These are phyloP conservation scores for Megaceryle alcyon DNA, from an alignment of 2,797 vertebrate species.

Conservation along the genomic window DNA sequence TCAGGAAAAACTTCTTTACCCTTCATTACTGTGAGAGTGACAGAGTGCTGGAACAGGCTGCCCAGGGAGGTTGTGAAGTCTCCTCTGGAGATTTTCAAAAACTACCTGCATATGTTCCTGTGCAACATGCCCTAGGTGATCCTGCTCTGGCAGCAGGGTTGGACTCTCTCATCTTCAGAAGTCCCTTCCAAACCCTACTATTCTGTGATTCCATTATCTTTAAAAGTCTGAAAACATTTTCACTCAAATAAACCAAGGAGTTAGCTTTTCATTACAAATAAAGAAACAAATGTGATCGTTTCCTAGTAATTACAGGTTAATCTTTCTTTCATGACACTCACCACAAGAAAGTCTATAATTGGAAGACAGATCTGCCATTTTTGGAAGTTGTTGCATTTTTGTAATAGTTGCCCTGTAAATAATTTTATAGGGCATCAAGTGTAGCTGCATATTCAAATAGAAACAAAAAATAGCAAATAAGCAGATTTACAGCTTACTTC, in stretches of 20 bases:
- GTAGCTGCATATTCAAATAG: neutral
- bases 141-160: neutral
- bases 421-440: neutral
- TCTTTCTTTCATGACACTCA: neutral
- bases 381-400: slow-evolving; percentile 23
- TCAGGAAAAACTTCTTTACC: no score
- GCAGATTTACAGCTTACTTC: slow-evolving; percentile 85
- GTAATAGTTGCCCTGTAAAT: neutral
- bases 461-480: neutral
- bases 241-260: neutral
- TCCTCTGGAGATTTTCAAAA: neutral
- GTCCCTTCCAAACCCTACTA: neutral
- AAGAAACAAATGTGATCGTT: neutral
- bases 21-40: neutral
- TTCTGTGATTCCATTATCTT: neutral
- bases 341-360: neutral
- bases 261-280: neutral
- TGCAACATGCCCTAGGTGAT: neutral
- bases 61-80: neutral
- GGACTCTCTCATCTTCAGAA: neutral
- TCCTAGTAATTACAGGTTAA: neutral
- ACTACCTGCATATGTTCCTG: neutral
- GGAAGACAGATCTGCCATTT: neutral
- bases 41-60: neutral
- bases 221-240: slow-evolving; percentile 19